Evolutionary conservation across 2,113 vertebrate species (phyloP).

Genomic region (Aythya baeri): DNA sequence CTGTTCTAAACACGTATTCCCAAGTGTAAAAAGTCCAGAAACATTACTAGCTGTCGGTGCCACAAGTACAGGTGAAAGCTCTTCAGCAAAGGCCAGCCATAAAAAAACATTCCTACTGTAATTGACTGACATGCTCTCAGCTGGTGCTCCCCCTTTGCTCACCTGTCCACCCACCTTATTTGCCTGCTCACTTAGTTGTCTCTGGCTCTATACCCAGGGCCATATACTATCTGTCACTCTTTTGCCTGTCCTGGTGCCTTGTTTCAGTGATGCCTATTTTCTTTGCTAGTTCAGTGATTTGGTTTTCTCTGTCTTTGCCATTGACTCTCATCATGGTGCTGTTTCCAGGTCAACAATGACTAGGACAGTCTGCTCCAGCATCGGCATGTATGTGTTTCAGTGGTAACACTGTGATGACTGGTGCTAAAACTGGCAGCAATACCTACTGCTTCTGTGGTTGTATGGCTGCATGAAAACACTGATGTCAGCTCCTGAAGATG

Average conservation of each 20-base stretch:
- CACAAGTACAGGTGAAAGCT: neutral
- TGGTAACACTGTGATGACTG: fast-evolving
- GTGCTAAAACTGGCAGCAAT: neutral
- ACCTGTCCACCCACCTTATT: neutral
- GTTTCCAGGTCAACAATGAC: neutral
- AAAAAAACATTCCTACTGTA: fast-evolving
- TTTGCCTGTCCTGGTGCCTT: neutral
- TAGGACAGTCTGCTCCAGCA: neutral
- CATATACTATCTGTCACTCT: neutral
- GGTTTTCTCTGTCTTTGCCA: neutral
- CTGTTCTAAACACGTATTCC: neutral
- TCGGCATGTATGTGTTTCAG: neutral
- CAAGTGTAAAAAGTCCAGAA: neutral
- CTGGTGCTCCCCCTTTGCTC: neutral
- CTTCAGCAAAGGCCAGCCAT: neutral
- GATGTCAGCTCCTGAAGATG: neutral
- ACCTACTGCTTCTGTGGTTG: neutral
- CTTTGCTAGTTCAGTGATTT: neutral
- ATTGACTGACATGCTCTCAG: neutral
- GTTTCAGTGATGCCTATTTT: neutral
- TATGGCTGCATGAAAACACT: neutral
- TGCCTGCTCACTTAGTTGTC: neutral
- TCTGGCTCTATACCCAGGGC: neutral
- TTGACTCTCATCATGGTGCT: neutral
- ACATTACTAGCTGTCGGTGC: neutral